Evolutionary conservation across 2,113 vertebrate genomes (phyloP), one percentile per base, ranked within the genome.

Genomic region (Indri indri): DNA sequence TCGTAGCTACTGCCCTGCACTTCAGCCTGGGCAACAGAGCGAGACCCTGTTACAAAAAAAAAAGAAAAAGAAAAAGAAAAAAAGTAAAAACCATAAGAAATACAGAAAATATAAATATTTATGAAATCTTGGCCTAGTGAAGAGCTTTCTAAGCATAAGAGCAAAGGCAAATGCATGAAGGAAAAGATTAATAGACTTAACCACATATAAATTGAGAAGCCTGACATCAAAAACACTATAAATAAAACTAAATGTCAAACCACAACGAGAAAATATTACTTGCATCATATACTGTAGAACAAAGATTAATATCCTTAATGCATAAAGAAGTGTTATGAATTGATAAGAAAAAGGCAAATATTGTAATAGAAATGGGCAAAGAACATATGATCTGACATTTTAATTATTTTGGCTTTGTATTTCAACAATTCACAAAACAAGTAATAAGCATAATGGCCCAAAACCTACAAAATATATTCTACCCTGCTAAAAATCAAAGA

Each of bases 261-360:
- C 80, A 68, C 65, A 92, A 9, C 84, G 50, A 96, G 92, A 93
- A 92, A 92, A 77, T 65, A 84, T 52, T 50, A 65, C 68, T 93
- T 90, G 79, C 3, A 76, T 59, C 8, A 25, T 63, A 63, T 25
- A 25, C 32, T 47, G 16, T 14, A 84, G 47, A 70, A 10, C 30
- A 88, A 92, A 45, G 50, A 95, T 96, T 96, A 97, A 97, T 97
- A 91, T n/a, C 90, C 50, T 96, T 96, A 89, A 91, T 84, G 96
- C 52, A 87, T 20, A 82, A 65, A 59, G 71, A 3, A 59, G 42
- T 61, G 52, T 14, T 92, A 50, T 57, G 34, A 73, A 80, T 92
- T 95, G 95, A 45, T 95, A 68, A 84, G 84, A 92, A 92, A 97
- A 96, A 97, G 85, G n/a, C 32, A 50, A 68, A 76, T 34, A n/a